Conservation (phyloP, 2,113 vertebrate genomes). For the Epinephelus fuscoguttatus region DNA sequence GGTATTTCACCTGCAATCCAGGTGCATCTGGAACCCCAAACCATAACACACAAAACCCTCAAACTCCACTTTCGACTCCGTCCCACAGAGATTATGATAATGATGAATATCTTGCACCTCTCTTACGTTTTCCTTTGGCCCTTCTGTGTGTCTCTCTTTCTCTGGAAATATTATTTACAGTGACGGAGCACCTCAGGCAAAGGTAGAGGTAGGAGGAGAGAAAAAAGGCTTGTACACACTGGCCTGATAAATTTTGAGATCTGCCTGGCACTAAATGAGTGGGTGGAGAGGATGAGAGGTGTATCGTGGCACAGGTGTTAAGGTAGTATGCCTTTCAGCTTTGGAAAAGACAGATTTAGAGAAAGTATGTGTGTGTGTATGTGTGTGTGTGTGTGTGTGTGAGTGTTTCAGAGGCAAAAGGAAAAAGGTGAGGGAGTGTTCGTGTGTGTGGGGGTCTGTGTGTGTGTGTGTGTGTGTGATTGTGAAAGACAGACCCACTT, state of each 20-base stretch:
- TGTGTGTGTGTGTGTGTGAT: constrained; percentile 17
- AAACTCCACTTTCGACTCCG: not conserved
- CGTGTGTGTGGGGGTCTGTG: not conserved
- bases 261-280: constrained; percentile 29
- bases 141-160: constrained; percentile 22
- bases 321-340: constrained; percentile 14
- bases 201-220: constrained; percentile 26
- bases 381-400: not conserved
- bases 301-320: constrained; percentile 49
- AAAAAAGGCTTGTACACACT: constrained; percentile 32
- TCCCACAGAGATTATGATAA: constrained; percentile 36
- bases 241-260: constrained; percentile 67
- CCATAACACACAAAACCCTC: not conserved
- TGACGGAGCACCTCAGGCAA: constrained; percentile 34
- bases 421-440: constrained; percentile 6
- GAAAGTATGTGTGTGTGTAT: not conserved
- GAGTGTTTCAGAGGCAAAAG: constrained; percentile 16
- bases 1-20: constrained; percentile 4
- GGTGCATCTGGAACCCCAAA: constrained; percentile 18
- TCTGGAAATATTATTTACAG: constrained; percentile 54
- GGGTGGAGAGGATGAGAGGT: constrained; percentile 43
- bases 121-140: not conserved
- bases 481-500: constrained; percentile 48
- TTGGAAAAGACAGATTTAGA: constrained; percentile 19
- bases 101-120: constrained; percentile 3